Base-by-base conservation (phyloP, 2,888 invertebrate genomes). In the Eilema depressum region DNA sequence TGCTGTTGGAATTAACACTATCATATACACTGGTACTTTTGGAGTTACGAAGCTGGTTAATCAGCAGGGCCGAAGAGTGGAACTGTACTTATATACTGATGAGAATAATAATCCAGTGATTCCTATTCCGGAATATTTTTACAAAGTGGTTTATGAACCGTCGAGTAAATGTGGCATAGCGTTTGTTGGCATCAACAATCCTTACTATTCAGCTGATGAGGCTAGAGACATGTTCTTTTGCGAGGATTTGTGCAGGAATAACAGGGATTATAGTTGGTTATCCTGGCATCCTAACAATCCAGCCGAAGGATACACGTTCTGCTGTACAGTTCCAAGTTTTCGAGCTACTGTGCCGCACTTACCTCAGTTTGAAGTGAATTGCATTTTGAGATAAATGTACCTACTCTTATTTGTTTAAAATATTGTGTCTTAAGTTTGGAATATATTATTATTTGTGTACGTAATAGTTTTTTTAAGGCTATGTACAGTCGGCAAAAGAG, bases 131-230 rank as follows among this genome's bases (percentile, higher is more conserved):
- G 82, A 91, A 69, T 95, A 94, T 83, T 95, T 85, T 78, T 95
- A 95, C 74, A 95, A 95, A 78, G 95, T 97, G 0, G 93, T 97
- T 0, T 96, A 96, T 80, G 96, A 97, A 70, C 93, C 95, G 3
- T 75, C 71, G 1, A 86, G 86, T 0, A 88, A 91, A 53, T 88
- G 90, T 26, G 97, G 96, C 0, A 90, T 96, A 2, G 97, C 95
- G 0, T 96, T 96, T 80, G 82, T 97, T 20, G 96, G 96, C 0
- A 93, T 96, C 10, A 97, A 97, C 83, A 96, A 97, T 86, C 97
- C 97, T 0, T 95, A 96, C 81, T 91, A 91, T 33, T 84, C 86
- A 0, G 14, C 33, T 2, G 56, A 23, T 4, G 92, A 94, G 76
- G 92, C 91, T 0, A 79, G 70, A 4, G 76, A 85, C 0, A 69